Percentiles rank a stretch among this genome's conserved stretches.
These are phyloP conservation scores for Pterois miles DNA, from an alignment of 2,797 vertebrate genomes.

Conservation along the genomic window DNA sequence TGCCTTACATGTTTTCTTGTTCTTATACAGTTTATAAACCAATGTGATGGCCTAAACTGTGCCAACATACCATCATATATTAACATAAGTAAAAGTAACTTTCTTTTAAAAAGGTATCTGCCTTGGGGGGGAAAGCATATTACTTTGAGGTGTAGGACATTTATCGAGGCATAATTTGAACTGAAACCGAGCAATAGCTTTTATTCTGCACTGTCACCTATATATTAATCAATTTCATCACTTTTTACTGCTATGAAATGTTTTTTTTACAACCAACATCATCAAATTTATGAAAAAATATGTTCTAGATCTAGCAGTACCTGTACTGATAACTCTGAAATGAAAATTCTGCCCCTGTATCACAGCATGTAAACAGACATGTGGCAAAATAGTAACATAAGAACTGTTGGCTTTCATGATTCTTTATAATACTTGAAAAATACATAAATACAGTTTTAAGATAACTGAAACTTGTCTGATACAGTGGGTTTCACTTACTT, in stretches of 20 bases:
- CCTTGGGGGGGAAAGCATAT: no score
- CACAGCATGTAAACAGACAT: not conserved
- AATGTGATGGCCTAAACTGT: no score
- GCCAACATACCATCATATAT: no score
- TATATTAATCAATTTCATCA: not conserved
- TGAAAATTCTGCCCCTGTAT: no score
- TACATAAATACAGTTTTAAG: not conserved
- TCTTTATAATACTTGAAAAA: not conserved
- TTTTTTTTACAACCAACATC: not conserved
- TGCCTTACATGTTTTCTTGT: no score
- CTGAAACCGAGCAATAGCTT: not conserved
- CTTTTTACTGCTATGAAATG: not conserved
- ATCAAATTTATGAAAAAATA: not conserved
- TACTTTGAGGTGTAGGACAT: fast-evolving
- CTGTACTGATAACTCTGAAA: no score
- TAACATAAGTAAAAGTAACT: no score
- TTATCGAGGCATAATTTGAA: not conserved
- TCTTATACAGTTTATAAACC: no score
- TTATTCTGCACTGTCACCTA: not conserved
- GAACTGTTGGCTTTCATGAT: not conserved
- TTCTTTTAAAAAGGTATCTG: no score
- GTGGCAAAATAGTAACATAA: not conserved
- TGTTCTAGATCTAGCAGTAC: not conserved
- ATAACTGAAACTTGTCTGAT: not conserved
- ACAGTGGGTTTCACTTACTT: not conserved